Conservation (phyloP, 2,797 vertebrate genomes). For the Champsocephalus gunnari region DNA sequence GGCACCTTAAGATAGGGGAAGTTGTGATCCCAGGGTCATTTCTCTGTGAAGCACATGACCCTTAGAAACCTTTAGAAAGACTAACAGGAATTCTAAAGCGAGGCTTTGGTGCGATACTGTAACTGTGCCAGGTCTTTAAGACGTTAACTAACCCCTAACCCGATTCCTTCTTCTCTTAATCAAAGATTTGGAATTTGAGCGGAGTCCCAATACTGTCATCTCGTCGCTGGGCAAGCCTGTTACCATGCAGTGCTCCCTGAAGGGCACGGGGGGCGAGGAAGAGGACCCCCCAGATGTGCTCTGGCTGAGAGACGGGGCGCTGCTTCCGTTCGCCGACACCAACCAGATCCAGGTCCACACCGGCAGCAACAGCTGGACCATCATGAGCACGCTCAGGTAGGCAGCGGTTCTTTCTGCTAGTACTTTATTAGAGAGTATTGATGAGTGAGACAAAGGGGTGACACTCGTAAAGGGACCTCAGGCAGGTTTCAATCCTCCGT, state of each 20-base stretch:
- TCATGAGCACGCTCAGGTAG: slow-evolving; percentile 88
- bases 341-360: slow-evolving; percentile 87
- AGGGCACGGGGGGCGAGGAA: slow-evolving; percentile 62
- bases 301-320: slow-evolving; percentile 84
- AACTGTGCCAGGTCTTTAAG: no score
- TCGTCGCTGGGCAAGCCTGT: slow-evolving; percentile 88
- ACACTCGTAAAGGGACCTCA: no score
- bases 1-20: no score
- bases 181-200: slow-evolving; percentile 81
- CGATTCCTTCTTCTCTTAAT: slow-evolving; percentile 6
- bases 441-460: no score
- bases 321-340: slow-evolving; percentile 83
- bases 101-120: no score
- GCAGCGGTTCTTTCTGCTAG: neutral
- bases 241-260: slow-evolving; percentile 82
- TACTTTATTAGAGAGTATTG: no score
- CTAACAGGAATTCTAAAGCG: neutral
- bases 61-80: neutral
- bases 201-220: slow-evolving; percentile 83
- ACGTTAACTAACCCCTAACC: neutral
- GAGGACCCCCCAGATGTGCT: slow-evolving; percentile 85
- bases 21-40: neutral
- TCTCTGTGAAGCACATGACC: neutral
- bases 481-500: no score
- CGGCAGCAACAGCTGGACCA: slow-evolving; percentile 83